Base-by-base conservation (phyloP, 2,888 invertebrate species). In the Gasteruption jaculator region DNA sequence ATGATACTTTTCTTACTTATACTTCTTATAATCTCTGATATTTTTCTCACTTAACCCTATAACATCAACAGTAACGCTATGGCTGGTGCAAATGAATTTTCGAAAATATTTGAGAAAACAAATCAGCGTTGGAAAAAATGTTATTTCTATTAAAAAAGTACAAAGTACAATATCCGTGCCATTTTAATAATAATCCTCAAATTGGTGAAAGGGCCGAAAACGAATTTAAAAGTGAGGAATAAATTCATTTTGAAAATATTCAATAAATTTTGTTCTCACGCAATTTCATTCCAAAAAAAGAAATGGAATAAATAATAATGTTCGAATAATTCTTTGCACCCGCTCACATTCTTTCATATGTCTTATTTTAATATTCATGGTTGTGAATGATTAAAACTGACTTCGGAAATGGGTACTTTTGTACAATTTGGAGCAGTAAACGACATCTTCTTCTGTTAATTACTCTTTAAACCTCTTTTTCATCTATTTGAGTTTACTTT, bases 281-380 rank as follows among this genome's bases (percentile, higher is more conserved):
- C n/a, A 12, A 26, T 14, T 22, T 5, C 14, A 14, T 26, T 12
- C 14, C n/a, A 26, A 12, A 5, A 26, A 26, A n/a, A 26, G 8
- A 12, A 26, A 26, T 14, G 4, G 11, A 12, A 26, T 26, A 7
- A 26, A 12, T n/a, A 14, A 26, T 26, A 14, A 4, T 12, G 16
- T n/a, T 12, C 11, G 12, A 30, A 22, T 15, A 24, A 40, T 34
- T 29, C 33, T 25, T 26, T 25, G 24, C 29, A 29, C 29, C 29
- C 11, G 6, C 11, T n/a, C n/a, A 11, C 16, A 43, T 40, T 36
- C 24, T 29, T 43, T 46, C 52, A 57, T 58, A 58, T 60, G 57
- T 58, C 46, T 66, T 62, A 55, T 34, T 47, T 52, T 53, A 55
- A 59, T 61, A 62, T 60, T 57, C 57, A 54, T 62, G 59, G 58